Evolutionary conservation across 2,113 vertebrate species (phyloP).

Genomic region (Apteryx owenii): DNA sequence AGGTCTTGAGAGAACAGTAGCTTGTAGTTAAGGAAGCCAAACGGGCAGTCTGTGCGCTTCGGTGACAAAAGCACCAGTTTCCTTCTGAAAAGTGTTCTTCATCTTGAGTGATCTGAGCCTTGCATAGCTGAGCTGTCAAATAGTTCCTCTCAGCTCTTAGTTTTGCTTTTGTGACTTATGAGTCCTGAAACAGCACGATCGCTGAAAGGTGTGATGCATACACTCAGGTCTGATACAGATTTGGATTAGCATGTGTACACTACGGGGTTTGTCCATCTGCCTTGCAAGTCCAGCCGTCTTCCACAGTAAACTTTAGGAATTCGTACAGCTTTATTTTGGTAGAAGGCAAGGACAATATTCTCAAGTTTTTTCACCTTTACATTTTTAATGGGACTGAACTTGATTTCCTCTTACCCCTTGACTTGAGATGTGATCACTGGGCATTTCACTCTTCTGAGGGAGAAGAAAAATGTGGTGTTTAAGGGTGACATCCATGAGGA

Average conservation of each 20-base stretch:
- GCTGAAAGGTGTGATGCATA: background rate
- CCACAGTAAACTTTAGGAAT: background rate
- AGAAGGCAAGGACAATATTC: background rate
- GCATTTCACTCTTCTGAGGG: background rate
- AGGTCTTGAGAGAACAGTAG: background rate
- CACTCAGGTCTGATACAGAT: background rate
- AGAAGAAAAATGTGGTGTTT: background rate
- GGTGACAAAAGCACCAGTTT: background rate
- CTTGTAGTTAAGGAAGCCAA: background rate
- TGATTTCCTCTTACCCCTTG: background rate
- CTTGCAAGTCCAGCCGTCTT: background rate
- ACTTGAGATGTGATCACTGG: accelerated
- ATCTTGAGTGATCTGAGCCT: background rate
- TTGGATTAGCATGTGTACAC: background rate
- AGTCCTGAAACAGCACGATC: background rate
- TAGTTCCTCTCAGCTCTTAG: background rate
- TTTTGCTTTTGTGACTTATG: background rate
- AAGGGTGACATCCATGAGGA: background rate
- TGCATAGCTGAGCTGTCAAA: background rate
- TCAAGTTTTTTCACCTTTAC: background rate
- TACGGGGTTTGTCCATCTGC: background rate
- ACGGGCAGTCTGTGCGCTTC: too few species aligned
- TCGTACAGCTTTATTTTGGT: background rate
- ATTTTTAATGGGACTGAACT: background rate
- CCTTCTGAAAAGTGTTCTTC: background rate